These are phyloP conservation scores for Leptinotarsa undecemlineata DNA, from an alignment of 1,140 invertebrate species.

Conservation along the genomic window DNA sequence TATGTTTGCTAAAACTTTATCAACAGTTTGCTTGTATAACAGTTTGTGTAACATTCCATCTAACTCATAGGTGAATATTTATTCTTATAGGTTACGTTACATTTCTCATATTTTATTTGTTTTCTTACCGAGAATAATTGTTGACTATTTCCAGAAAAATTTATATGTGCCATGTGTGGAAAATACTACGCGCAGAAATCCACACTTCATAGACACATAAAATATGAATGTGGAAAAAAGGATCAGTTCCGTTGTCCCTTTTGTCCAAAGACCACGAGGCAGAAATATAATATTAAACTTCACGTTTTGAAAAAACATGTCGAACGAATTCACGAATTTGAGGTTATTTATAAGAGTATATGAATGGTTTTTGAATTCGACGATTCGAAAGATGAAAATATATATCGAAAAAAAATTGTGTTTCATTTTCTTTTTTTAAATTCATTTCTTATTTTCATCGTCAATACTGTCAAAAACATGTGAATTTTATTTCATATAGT, in stretches of 20 bases:
- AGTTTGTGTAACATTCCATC: too few relatives aligned
- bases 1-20: too few relatives aligned
- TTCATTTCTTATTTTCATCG: too few relatives aligned
- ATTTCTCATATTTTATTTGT: too few relatives aligned
- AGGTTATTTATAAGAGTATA: constrained; percentile 22
- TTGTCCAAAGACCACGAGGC: constrained; percentile 47
- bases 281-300: constrained; percentile 44
- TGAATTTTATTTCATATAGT: too few relatives aligned
- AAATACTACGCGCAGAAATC: constrained; percentile 34
- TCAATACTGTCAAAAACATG: too few relatives aligned
- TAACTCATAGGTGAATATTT: too few relatives aligned
- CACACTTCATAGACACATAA: constrained; percentile 56
- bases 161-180: constrained; percentile 29
- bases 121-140: neutral
- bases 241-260: constrained; percentile 56
- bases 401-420: too few relatives aligned
- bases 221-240: constrained; percentile 67
- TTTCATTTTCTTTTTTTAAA: too few relatives aligned
- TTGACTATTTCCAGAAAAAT: constrained; percentile 19
- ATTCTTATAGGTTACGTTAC: too few relatives aligned
- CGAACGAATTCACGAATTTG: constrained; percentile 28
- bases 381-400: too few relatives aligned
- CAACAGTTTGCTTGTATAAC: too few relatives aligned
- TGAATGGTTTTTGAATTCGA: neutral
- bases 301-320: constrained; percentile 37